phyloP scores from a whole-genome alignment of 2,797 vertebrate species.

The Anas acuta region DNA sequence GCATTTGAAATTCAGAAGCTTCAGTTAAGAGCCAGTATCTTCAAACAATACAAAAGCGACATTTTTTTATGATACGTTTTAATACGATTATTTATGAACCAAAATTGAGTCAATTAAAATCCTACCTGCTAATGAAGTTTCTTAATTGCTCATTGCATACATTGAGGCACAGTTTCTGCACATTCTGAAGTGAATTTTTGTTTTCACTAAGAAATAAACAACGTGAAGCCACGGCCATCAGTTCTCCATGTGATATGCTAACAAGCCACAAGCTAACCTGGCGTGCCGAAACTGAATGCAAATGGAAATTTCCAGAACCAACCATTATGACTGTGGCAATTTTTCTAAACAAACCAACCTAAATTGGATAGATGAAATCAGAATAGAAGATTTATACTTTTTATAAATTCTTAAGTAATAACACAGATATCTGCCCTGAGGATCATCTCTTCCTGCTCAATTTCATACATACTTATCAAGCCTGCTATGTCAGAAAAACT shows the following conservation, averaged over 20 bases:
- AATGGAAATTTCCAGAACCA: background rate
- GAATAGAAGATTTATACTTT: background rate
- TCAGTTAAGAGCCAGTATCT: background rate
- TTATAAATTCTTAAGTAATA: background rate
- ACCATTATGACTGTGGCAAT: rapidly evolving
- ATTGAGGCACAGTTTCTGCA: background rate
- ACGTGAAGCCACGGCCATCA: background rate
- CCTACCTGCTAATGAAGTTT: background rate
- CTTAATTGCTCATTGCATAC: background rate
- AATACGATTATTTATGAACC: background rate
- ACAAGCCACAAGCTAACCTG: background rate
- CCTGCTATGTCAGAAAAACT: background rate
- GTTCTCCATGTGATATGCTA: background rate
- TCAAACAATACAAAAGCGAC: background rate
- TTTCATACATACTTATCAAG: background rate
- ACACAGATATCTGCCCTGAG: background rate
- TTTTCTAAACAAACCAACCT: background rate
- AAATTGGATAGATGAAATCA: background rate
- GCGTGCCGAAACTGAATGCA: rapidly evolving
- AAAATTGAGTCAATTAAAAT: background rate
- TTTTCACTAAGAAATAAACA: background rate
- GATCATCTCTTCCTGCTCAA: background rate
- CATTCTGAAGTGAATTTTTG: background rate
- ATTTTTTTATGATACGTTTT: background rate
- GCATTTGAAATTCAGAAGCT: background rate